Conservation (phyloP, 2,113 vertebrate species). For the Otolemur garnettii region DNA sequence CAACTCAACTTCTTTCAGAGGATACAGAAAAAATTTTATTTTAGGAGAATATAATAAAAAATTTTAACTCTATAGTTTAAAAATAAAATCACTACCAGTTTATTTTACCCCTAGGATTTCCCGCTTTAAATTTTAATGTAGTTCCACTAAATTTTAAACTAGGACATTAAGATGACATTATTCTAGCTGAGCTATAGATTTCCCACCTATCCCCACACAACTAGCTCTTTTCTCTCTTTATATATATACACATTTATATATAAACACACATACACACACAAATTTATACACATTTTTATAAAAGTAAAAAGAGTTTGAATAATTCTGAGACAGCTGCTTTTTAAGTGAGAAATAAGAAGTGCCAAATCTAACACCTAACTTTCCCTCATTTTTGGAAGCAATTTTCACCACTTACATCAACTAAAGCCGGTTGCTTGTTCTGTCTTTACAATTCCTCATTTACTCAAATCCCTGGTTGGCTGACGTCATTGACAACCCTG, state of each 20-base stretch:
- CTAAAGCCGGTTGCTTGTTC: not conserved
- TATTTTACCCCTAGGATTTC: not conserved
- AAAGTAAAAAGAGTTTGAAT: conserved; percentile 34
- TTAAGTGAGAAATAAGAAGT: conserved; percentile 50
- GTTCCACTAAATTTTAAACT: not conserved
- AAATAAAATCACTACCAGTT: not conserved
- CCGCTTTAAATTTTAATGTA: not conserved
- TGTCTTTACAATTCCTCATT: not conserved
- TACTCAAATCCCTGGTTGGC: not conserved
- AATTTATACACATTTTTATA: not conserved
- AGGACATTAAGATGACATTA: not conserved
- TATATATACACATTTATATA: not conserved
- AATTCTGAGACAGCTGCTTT: conserved; percentile 25
- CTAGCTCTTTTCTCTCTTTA: not conserved
- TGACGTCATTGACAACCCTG: not conserved
- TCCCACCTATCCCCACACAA: not conserved
- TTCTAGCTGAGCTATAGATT: not conserved
- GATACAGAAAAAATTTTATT: not conserved
- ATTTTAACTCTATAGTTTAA: not conserved
- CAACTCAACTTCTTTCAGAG: not conserved
- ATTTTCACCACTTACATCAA: not conserved
- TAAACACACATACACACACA: not conserved
- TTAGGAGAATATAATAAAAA: not conserved
- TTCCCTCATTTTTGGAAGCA: not conserved
- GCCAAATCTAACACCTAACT: not conserved